A percentile compares a stretch with the other conserved stretches of the same genome.
Evolutionary conservation across 2,797 vertebrate species (phyloP).

Genomic region (Myoxocephalus aenaeus): DNA sequence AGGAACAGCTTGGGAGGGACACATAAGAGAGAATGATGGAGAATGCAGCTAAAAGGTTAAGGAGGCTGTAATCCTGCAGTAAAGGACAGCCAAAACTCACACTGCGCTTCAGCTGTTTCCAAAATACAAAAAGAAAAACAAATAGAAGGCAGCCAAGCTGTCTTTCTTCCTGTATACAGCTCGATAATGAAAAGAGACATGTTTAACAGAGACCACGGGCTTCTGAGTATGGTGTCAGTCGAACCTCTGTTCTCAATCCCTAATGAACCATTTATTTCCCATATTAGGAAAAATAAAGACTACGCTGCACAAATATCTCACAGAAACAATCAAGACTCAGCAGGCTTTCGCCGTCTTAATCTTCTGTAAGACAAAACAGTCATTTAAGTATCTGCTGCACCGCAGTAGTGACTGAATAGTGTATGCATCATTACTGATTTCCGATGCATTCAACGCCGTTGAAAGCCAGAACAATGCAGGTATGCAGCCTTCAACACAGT

Average conservation of each 20-base stretch:
- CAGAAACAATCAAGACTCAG: conserved; percentile 29
- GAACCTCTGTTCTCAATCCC: conserved; percentile 20
- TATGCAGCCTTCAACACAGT: neutral
- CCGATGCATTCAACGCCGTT: conserved; percentile 16
- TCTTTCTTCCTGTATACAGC: conserved; percentile 44
- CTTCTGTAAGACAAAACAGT: conserved; percentile 21
- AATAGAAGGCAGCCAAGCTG: conserved; percentile 63
- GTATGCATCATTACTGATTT: conserved; percentile 9
- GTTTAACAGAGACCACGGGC: conserved; percentile 40
- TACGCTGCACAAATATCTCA: conserved; percentile 18
- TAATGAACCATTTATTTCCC: conserved; percentile 41
- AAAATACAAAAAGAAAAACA: conserved; percentile 60
- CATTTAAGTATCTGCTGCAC: conserved; percentile 14
- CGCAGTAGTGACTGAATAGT: neutral
- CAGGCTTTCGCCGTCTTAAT: conserved; percentile 22
- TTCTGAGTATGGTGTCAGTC: conserved; percentile 13
- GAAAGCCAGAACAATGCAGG: conserved; percentile 19
- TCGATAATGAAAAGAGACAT: conserved; percentile 50
- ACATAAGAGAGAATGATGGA: conserved; percentile 81
- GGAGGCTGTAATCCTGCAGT: conserved; percentile 78
- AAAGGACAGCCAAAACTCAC: conserved; percentile 84
- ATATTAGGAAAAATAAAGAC: conserved; percentile 20
- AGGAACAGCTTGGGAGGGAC: conserved; percentile 80
- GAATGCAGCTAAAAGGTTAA: conserved; percentile 84
- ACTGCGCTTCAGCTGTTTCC: conserved; percentile 78